These are phyloP conservation scores for Lagodon rhomboides DNA, from an alignment of 2,797 vertebrate species.

Conservation along the genomic window DNA sequence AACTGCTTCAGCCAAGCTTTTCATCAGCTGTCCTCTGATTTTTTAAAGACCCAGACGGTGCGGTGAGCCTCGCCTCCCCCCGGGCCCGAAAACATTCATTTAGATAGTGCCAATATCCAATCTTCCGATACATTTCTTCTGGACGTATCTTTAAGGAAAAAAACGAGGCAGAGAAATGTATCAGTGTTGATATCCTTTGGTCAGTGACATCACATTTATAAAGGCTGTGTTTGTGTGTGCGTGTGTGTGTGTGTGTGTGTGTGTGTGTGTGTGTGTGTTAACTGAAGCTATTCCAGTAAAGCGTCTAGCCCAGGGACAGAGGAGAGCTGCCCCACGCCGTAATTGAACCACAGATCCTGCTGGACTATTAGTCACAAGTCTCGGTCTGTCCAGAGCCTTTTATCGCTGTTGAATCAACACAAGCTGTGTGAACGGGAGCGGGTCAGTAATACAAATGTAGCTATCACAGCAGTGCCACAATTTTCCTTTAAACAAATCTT, in stretches of 20 bases:
- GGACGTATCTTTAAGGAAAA: slow-evolving; percentile 78
- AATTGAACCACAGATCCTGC: slow-evolving; percentile 80
- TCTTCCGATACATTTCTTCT: slow-evolving; percentile 75
- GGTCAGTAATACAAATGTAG: slow-evolving; percentile 63
- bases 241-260: slow-evolving; percentile 35
- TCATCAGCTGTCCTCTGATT: slow-evolving; percentile 70
- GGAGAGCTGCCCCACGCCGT: slow-evolving; percentile 74
- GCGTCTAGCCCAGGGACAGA: slow-evolving; percentile 77
- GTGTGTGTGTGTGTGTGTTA: slow-evolving; percentile 51
- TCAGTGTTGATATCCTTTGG: slow-evolving; percentile 76
- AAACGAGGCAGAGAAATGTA: slow-evolving; percentile 74
- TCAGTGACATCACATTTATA: slow-evolving; percentile 82
- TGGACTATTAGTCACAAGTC: slow-evolving; percentile 78
- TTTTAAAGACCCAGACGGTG: slow-evolving; percentile 72
- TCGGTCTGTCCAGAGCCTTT: slow-evolving; percentile 67
- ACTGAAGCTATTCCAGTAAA: slow-evolving; percentile 72
- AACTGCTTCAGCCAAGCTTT: slow-evolving; percentile 65
- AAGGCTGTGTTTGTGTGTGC: slow-evolving; percentile 55
- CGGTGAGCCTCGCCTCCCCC: slow-evolving; percentile 62
- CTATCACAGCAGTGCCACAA: slow-evolving; percentile 25
- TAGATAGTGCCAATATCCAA: slow-evolving; percentile 81
- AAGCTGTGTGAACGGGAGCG: slow-evolving; percentile 53
- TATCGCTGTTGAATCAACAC: slow-evolving; percentile 72
- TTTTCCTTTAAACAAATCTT: slow-evolving; percentile 37
- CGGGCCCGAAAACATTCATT: slow-evolving; percentile 81